Conservation (phyloP, 2,797 vertebrate genomes). For the Rhabdomys pumilio region DNA sequence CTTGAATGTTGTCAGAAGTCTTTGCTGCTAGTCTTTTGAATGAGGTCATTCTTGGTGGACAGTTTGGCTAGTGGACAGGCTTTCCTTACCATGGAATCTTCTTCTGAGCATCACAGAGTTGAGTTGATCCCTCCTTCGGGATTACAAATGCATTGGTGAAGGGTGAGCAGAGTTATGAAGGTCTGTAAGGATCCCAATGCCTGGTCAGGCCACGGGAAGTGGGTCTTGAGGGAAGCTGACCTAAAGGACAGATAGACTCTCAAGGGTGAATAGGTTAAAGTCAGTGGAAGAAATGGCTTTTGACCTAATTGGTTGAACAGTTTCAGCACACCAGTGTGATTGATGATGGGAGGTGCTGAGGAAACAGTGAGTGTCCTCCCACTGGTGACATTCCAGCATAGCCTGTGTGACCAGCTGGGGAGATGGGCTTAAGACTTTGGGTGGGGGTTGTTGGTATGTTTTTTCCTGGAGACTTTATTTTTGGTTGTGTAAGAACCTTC, state of each 20-base stretch:
- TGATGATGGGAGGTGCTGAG: background rate
- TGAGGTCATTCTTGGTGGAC: background rate
- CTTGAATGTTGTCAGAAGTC: background rate
- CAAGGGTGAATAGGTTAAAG: background rate
- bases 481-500: background rate
- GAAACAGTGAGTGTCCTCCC: background rate
- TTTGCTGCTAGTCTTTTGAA: background rate
- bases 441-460: background rate
- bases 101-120: background rate
- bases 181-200: background rate
- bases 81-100: background rate
- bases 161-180: background rate
- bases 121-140: background rate
- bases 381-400: background rate
- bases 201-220: background rate
- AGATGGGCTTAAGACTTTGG: background rate
- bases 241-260: background rate
- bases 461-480: conserved; percentile 21
- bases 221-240: conserved; percentile 2
- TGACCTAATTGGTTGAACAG: background rate
- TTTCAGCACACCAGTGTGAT: background rate
- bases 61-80: background rate
- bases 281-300: conserved; percentile 1
- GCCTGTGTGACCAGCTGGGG: background rate
- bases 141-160: background rate